These are phyloP conservation scores for Zaprionus lineosus DNA, from an alignment of 2,888 invertebrate species.

Conservation along the genomic window DNA sequence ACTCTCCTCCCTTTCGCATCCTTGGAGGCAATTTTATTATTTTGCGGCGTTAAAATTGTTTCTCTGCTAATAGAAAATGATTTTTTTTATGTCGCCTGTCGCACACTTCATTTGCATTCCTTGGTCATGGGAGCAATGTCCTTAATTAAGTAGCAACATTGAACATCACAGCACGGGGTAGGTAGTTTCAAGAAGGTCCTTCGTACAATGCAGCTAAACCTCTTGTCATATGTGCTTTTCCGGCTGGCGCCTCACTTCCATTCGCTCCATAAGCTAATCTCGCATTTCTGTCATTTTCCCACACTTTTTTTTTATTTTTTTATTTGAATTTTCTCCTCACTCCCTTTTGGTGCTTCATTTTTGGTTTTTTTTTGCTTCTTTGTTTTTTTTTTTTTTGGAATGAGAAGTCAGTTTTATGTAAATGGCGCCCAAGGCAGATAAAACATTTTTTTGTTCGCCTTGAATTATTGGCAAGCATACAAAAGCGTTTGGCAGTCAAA, in stretches of 20 bases:
- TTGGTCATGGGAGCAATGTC: constrained; percentile 65
- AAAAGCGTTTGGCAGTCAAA: constrained; percentile 54
- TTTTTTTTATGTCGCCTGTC: constrained; percentile 35
- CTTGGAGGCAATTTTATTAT: constrained; percentile 61
- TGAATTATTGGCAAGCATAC: constrained; percentile 70
- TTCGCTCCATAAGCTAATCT: constrained; percentile 63
- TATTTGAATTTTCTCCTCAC: constrained; percentile 2
- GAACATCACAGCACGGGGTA: too few species aligned
- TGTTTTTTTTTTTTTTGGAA: constrained; percentile 10
- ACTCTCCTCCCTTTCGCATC: background rate
- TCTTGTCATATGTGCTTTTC: constrained; percentile 58
- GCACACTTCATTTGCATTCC: constrained; percentile 67
- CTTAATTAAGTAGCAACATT: constrained; percentile 72
- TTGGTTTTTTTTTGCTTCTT: constrained; percentile 24
- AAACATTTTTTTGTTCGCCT: constrained; percentile 47
- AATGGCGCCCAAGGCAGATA: constrained; percentile 63
- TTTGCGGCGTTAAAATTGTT: constrained; percentile 69
- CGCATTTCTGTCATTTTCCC: constrained; percentile 49
- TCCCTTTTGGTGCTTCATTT: constrained; percentile 1
- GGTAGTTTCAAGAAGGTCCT: too few species aligned
- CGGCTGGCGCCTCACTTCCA: constrained; percentile 43
- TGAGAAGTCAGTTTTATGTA: constrained; percentile 65
- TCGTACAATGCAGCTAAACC: constrained; percentile 27
- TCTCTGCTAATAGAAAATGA: constrained; percentile 72
- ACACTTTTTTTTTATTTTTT: constrained; percentile 4